These are phyloP conservation scores for Cyprinodon diabolis DNA, from an alignment of 2,797 vertebrate species.

Conservation along the genomic window DNA sequence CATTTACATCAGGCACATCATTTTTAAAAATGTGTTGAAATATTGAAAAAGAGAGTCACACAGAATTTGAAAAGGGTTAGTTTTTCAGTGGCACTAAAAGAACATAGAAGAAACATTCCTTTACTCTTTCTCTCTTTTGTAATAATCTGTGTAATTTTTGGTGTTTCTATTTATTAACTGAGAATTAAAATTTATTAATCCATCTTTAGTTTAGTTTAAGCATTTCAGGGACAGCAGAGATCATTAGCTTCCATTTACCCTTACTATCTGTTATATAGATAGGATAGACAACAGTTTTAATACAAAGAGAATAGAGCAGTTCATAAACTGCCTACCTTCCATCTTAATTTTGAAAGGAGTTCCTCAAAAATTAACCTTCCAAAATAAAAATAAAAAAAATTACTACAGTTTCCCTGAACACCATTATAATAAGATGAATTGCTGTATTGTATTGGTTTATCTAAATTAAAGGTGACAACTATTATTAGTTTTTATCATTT, in stretches of 20 bases:
- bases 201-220: slow-evolving; percentile 21
- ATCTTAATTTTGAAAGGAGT: slow-evolving; percentile 12
- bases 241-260: background rate
- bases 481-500: slow-evolving; percentile 50
- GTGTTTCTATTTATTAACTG: background rate
- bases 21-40: background rate
- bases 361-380: slow-evolving; percentile 22
- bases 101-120: slow-evolving; percentile 3
- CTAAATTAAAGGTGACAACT: slow-evolving; percentile 63
- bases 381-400: background rate
- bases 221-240: slow-evolving; percentile 4
- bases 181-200: background rate
- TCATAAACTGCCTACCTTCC: slow-evolving; percentile 41
- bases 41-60: background rate
- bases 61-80: background rate
- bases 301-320: slow-evolving; percentile 37
- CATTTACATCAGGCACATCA: slow-evolving; percentile 19
- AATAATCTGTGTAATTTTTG: slow-evolving; percentile 2
- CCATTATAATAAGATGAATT: slow-evolving; percentile 43
- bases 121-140: slow-evolving; percentile 1
- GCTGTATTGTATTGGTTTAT: slow-evolving; percentile 49
- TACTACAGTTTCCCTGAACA: slow-evolving; percentile 13
- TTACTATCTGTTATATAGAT: slow-evolving; percentile 25
- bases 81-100: slow-evolving; percentile 2
- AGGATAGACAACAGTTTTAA: slow-evolving; percentile 27